Conservation (phyloP, 2,797 vertebrate species). For the Prunella strophiata region DNA sequence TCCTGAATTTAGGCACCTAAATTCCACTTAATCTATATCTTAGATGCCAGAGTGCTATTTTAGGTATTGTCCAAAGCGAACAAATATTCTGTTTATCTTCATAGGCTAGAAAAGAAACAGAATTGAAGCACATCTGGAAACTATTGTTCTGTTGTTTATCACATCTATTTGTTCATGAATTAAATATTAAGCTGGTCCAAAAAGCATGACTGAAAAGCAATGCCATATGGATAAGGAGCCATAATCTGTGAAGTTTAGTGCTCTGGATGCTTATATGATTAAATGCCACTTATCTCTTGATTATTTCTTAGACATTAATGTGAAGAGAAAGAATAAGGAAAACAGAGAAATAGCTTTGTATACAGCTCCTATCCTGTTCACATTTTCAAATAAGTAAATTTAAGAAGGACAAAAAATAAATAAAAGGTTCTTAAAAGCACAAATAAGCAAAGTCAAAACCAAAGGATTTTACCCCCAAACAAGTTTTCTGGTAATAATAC, state of each 20-base stretch:
- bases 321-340: neutral
- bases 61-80: neutral
- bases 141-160: slow-evolving; percentile 41
- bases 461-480: neutral
- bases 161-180: slow-evolving; percentile 39
- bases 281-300: neutral
- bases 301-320: neutral
- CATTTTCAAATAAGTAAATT: neutral
- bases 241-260: neutral
- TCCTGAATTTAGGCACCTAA: neutral
- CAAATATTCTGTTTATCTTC: neutral
- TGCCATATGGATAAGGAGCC: neutral
- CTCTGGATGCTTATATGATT: neutral
- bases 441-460: neutral
- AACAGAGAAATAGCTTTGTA: neutral
- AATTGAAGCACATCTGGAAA: slow-evolving; percentile 38
- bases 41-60: neutral
- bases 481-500: neutral
- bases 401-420: neutral
- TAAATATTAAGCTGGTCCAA: slow-evolving; percentile 19
- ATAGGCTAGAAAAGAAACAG: neutral
- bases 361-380: neutral
- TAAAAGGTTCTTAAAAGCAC: neutral
- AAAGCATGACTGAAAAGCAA: slow-evolving; percentile 10
- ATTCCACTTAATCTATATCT: neutral